These are phyloP conservation scores for Rhaphigaster nebulosa DNA, from an alignment of 2,888 invertebrate species.

Conservation along the genomic window DNA sequence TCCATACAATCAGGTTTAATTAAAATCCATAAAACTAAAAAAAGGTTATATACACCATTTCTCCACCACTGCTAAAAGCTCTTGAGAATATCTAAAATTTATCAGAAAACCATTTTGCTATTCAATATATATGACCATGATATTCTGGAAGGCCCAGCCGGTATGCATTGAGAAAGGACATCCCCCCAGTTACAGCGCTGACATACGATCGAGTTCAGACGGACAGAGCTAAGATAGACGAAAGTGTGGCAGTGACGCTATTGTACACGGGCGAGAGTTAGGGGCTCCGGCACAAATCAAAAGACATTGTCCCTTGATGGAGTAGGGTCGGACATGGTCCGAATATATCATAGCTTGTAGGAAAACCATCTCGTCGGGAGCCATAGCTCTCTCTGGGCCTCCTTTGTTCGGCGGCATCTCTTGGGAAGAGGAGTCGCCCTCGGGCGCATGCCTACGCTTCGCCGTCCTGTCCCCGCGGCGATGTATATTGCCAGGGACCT, in stretches of 20 bases:
- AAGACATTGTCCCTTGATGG: conserved; percentile 58
- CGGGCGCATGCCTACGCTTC: not conserved
- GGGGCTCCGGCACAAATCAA: conserved; percentile 58
- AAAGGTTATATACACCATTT: too few species aligned
- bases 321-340: conserved; percentile 50
- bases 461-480: not conserved
- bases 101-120: too few species aligned
- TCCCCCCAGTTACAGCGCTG: not conserved
- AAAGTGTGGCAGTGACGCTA: conserved; percentile 57
- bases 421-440: not conserved
- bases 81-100: too few species aligned
- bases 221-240: conserved; percentile 43
- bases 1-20: too few species aligned
- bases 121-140: not conserved
- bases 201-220: conserved; percentile 6
- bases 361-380: conserved; percentile 14
- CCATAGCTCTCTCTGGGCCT: not conserved
- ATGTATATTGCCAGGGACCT: not conserved
- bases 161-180: not conserved
- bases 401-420: conserved; percentile 23
- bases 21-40: too few species aligned
- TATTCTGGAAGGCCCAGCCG: not conserved
- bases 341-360: conserved; percentile 3
- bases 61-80: too few species aligned
- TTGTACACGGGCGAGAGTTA: conserved; percentile 53